Conservation (phyloP, 2,888 invertebrate species). For the Acleris holmiana region DNA sequence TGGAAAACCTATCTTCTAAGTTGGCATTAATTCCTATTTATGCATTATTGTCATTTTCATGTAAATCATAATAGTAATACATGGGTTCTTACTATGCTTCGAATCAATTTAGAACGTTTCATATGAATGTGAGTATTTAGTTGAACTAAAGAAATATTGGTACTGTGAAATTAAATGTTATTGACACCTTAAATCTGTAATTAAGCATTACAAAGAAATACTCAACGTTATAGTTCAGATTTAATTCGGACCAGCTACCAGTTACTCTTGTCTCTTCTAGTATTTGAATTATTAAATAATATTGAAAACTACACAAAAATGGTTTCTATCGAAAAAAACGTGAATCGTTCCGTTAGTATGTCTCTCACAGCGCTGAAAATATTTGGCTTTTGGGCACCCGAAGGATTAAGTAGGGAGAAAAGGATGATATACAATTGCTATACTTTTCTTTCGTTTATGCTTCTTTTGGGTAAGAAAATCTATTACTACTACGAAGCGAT, state of each 20-base stretch:
- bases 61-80: no score
- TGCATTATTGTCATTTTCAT: no score
- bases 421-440: constrained; percentile 59
- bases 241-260: neutral
- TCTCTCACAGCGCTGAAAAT: constrained; percentile 62
- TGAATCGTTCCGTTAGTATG: constrained; percentile 57
- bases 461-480: constrained; percentile 65
- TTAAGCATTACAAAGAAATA: constrained; percentile 44
- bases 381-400: constrained; percentile 72
- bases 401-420: constrained; percentile 42
- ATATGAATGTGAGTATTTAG: no score
- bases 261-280: neutral
- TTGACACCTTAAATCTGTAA: constrained; percentile 46
- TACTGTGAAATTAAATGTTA: constrained; percentile 43
- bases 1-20: no score
- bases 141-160: no score
- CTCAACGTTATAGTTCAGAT: constrained; percentile 22
- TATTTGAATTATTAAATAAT: no score
- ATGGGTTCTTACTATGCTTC: no score
- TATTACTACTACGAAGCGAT: no score
- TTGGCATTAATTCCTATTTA: no score
- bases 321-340: constrained; percentile 60
- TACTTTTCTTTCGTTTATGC: constrained; percentile 64
- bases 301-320: constrained; percentile 43
- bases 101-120: no score